Evolutionary conservation across 2,113 vertebrate genomes (phyloP), one percentile per base, ranked within the genome.

Genomic region (Scortum barcoo): DNA sequence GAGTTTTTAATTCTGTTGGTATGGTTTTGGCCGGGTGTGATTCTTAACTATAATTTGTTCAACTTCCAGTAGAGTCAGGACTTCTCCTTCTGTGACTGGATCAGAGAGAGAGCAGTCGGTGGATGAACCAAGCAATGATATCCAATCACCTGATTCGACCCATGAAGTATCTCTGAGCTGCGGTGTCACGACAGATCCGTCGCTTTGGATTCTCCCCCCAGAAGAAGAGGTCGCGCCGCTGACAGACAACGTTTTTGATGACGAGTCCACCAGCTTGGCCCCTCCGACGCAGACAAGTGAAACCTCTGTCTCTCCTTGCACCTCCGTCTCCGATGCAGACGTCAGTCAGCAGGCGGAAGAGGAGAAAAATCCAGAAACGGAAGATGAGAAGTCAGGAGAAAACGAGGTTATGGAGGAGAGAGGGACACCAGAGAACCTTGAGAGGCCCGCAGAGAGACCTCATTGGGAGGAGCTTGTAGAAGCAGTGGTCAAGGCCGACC

Each of bases 401-500:
- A 77, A 78, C 22, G 61, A 78, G 57, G 69, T 69, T 56, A 16
- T 58, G 20, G 85, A 90, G 48, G 84, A 85, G 36, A 69, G 76
- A 56, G 80, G 60, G 12, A 60, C 74, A 14, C 80, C 88, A 5
- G 89, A 85, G 28, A 85, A 11, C 36, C 62, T 22, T 33, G 73
- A 83, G 20, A 83, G 19, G 26, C 44, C 86, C 2, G 7, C 2
- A 0, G 76, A 87, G 71, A 88, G 93, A 36, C 94, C 91, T 12
- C 73, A 46, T 5, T 94, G 94, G 9, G 93, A 95, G n/a, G 93
- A 95, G 12, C 96, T 99, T 4, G 95, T 94, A 3, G 88, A 93
- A 90, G 96, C 96, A 50, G 94, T 97, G 61, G 81, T 96, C 61
- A 92, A 92, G 66, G 92, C 94, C 14, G 97, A 99, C 93, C 95